These are phyloP conservation scores for Rhaphigaster nebulosa DNA, from an alignment of 2,888 invertebrate genomes.

Conservation along the genomic window DNA sequence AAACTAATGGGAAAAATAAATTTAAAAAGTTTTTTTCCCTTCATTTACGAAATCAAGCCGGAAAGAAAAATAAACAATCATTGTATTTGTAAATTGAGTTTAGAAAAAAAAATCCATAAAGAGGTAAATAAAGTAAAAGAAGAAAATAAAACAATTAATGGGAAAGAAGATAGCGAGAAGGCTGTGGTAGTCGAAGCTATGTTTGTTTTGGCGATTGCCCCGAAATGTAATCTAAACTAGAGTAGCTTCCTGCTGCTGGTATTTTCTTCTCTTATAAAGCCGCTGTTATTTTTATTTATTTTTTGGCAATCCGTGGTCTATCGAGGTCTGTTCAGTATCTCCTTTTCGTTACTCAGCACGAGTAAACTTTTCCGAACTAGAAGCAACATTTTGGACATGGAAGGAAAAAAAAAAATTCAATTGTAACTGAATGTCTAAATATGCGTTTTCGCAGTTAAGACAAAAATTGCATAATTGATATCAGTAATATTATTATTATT, in stretches of 20 bases:
- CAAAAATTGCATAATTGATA: too few relatives aligned
- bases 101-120: background rate
- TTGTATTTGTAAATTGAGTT: background rate
- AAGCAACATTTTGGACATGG: background rate
- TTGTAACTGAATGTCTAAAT: background rate
- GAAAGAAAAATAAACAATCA: background rate
- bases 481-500: too few relatives aligned
- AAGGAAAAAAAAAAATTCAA: background rate
- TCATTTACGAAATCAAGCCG: background rate
- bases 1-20: too few relatives aligned
- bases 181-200: background rate
- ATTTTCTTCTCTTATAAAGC: slow-evolving; percentile 21
- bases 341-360: background rate
- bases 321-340: background rate
- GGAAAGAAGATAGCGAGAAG: background rate
- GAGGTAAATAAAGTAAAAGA: background rate
- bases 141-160: background rate
- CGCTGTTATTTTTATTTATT: slow-evolving; percentile 37
- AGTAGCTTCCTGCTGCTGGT: slow-evolving; percentile 14
- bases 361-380: background rate
- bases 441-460: too few relatives aligned
- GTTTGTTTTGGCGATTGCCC: slow-evolving; percentile 45
- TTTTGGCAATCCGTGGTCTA: slow-evolving; percentile 36
- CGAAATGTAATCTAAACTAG: slow-evolving; percentile 43
- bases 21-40: too few relatives aligned